Evolutionary conservation across 1,140 invertebrate genomes (phyloP).

Genomic region (Orius insidiosus): DNA sequence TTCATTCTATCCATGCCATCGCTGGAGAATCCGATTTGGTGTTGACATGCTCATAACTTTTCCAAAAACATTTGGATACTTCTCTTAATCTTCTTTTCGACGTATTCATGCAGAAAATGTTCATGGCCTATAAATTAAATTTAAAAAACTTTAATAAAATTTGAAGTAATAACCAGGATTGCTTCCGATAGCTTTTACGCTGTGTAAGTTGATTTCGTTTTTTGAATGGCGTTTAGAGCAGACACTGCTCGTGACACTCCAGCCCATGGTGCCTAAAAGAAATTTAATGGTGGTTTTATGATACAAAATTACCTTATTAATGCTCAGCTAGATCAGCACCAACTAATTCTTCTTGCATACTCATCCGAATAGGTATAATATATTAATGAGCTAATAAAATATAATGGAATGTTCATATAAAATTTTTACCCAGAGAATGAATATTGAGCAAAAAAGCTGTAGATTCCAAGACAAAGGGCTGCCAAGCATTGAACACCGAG

Average conservation of each 20-base stretch:
- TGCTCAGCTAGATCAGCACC: slow-evolving; percentile 81
- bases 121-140: slow-evolving; percentile 15
- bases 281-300: slow-evolving; percentile 29
- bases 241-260: slow-evolving; percentile 43
- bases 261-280: slow-evolving; percentile 24
- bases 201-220: slow-evolving; percentile 28
- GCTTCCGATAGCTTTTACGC: slow-evolving; percentile 31
- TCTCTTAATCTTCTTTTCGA: neutral
- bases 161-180: slow-evolving; percentile 32
- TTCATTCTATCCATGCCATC: slow-evolving; percentile 18
- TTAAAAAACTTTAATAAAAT: neutral
- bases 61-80: neutral
- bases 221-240: slow-evolving; percentile 25
- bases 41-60: slow-evolving; percentile 1
- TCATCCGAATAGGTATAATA: slow-evolving; percentile 68
- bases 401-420: too few relatives aligned
- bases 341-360: slow-evolving; percentile 61
- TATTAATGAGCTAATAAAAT: slow-evolving; percentile 41
- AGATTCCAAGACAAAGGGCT: slow-evolving; percentile 45
- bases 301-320: slow-evolving; percentile 30
- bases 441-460: slow-evolving; percentile 54
- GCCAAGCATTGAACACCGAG: slow-evolving; percentile 59
- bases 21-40: slow-evolving; percentile 5
- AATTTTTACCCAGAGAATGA: slow-evolving; percentile 42
- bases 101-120: slow-evolving; percentile 9